Evolutionary conservation across 2,888 invertebrate genomes (phyloP).

Genomic region (Chalcosyrphus nemorum): DNA sequence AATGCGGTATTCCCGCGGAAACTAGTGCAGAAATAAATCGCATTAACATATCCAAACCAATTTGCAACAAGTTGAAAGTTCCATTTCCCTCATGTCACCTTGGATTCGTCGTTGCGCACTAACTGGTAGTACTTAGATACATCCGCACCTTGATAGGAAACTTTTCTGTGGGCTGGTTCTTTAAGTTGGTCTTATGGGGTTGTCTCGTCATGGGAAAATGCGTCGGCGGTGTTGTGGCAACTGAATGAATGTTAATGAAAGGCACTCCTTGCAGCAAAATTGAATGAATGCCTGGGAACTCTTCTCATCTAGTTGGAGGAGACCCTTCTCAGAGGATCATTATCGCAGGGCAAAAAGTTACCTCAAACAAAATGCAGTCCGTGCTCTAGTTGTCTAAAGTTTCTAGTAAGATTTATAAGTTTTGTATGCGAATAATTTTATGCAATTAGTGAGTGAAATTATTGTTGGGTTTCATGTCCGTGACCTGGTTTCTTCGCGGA

Average conservation of each 20-base stretch:
- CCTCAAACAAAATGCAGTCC: constrained; percentile 28
- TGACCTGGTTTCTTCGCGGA: constrained; percentile 25
- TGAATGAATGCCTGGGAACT: constrained; percentile 53
- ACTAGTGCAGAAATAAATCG: not conserved
- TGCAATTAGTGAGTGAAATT: constrained; percentile 20
- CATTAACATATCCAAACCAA: constrained; percentile 21
- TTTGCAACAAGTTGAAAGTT: constrained; percentile 39
- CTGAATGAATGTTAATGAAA: constrained; percentile 59
- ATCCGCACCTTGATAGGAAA: not conserved
- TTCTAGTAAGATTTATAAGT: constrained; percentile 1
- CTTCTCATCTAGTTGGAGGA: constrained; percentile 13
- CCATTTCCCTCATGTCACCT: constrained; percentile 5
- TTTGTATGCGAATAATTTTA: constrained; percentile 24
- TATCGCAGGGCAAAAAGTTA: constrained; percentile 45
- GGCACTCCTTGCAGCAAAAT: constrained; percentile 34
- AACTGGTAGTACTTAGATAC: not conserved
- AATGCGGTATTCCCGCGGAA: not conserved
- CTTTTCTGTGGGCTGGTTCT: not conserved
- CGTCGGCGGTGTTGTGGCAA: constrained; percentile 9
- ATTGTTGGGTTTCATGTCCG: not conserved
- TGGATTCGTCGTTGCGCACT: too few species aligned
- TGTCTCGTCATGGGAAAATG: constrained; percentile 51
- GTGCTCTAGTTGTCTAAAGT: constrained; percentile 4
- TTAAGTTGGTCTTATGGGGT: not conserved
- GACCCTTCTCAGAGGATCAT: constrained; percentile 26